Evolutionary conservation across 2,113 vertebrate species (phyloP), one percentile per base, ranked within the genome.

Genomic region (Diadophis punctatus): DNA sequence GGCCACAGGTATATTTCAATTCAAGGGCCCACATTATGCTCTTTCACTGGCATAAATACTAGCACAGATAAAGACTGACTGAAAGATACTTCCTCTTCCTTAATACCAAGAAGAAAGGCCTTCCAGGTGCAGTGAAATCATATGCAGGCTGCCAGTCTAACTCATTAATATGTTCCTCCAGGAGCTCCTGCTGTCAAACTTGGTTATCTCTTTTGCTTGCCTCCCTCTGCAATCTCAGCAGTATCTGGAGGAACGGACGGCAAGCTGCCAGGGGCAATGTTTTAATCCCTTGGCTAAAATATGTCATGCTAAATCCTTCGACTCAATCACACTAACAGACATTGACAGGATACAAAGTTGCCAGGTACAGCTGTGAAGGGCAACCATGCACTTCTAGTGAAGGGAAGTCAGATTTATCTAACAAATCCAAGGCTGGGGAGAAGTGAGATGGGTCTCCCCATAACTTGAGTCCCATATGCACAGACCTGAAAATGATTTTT

Each of bases 221-320:
- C 63, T 39, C 90, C n/a, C 55, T 27, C 25, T 86, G 53, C 87
- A 93, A 63, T 86, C 90, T 91, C 93, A 91, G 90, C 90, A 91
- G 18, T 91, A 91, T 91, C 52, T 52, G 53, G 86, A 93, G 93
- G 85, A 93, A 60, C 53, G 60, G 53, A 52, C 53, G 60, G 53
- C 63, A 89, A 30, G 25, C n/a, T 85, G 74, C 90, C 87, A n/a
- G n/a, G 68, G 55, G 87, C 55, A 93, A 63, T 27, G 48, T 89
- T 93, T 91, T 86, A 89, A 89, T 93, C 90, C 90, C 90, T 63
- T 89, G 87, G 90, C 87, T 84, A 91, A 46, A 84, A 93, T 34
- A 91, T 74, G 89, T 23, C n/a, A 34, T 52, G 55, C 53, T 55
- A 80, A 89, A 89, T 93, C 91, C 93, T 93, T 93, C 55, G 34